These are phyloP conservation scores for Charina bottae DNA, from an alignment of 2,113 vertebrate genomes.

Conservation along the genomic window DNA sequence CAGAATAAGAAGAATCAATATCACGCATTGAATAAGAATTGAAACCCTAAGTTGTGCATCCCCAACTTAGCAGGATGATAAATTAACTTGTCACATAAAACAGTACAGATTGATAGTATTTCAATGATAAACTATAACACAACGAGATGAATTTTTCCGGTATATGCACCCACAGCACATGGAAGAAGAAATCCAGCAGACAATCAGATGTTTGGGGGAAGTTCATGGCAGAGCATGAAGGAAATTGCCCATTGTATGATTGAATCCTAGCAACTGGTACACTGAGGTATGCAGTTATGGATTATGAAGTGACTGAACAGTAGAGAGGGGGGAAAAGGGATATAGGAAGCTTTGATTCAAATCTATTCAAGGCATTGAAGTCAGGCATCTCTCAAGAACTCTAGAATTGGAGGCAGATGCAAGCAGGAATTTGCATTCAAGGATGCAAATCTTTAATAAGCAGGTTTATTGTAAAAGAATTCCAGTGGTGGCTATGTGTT, in stretches of 20 bases:
- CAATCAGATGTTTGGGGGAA: not conserved
- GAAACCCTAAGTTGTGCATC: not conserved
- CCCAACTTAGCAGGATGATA: not conserved
- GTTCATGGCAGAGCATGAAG: not conserved
- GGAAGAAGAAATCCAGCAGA: not conserved
- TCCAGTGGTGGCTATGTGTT: no score
- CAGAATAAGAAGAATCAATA: not conserved
- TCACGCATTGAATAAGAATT: not conserved
- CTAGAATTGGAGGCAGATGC: no score
- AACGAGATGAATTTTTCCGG: not conserved
- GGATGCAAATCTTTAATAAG: no score
- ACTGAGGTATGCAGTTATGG: not conserved
- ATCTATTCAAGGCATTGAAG: not conserved
- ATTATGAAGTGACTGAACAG: not conserved
- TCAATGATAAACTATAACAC: not conserved
- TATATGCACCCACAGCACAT: not conserved
- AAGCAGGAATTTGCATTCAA: no score
- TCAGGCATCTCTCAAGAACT: no score
- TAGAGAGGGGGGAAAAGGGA: not conserved
- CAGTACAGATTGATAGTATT: not conserved
- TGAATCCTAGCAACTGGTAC: not conserved
- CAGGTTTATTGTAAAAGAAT: no score
- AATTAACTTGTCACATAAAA: not conserved
- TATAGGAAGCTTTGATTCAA: not conserved
- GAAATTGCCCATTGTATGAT: not conserved